Base-by-base conservation (phyloP, 2,888 invertebrate genomes). In the Drosophila merina region DNA sequence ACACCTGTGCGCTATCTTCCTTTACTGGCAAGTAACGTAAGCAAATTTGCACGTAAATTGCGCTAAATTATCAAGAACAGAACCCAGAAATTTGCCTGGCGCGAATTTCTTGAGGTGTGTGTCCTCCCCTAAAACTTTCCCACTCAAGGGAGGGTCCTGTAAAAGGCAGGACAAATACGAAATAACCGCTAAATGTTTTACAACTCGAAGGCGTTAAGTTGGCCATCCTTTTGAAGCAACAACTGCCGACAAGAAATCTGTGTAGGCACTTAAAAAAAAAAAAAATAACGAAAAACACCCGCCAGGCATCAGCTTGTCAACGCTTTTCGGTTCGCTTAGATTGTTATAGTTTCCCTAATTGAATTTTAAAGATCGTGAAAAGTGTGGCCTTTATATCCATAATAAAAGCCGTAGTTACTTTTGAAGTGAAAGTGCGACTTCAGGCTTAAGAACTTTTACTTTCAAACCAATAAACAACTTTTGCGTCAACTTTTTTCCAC, bases 111-210 rank as follows among this genome's bases (percentile, higher is more conserved):
- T 54, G 20, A 20, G 63, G 58, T 50, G 60, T 57, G 71, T 55
- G 59, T 30, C 48, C 44, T 30, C 26, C n/a, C 45, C 40, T 33
- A 48, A 14, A 20, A 33, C 25, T 58, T 47, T 40, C 31, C 44
- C 60, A 38, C 20, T 8, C n/a, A 36, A 6, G 31, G 54, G 57
- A 30, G 26, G 40, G 40, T 40, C 14, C 40, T 38, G 45, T 48
- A 36, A 30, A 62, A 66, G 56, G 44, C 59, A 51, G 68, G 70
- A 50, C 63, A 56, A 54, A 72, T 68, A 62, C 63, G 71, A 84
- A 86, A 86, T 69, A 77, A 85, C 75, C 76, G 88, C 76, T 87
- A 83, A 82, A 88, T 82, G 88, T 87, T 82, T 82, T 82, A 88
- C 88, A 86, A 86, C 81, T 84, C 73, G 81, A 68, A 79, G 64